Base-by-base conservation (phyloP, 2,888 invertebrate species). In the Himalopsyche tibetana region DNA sequence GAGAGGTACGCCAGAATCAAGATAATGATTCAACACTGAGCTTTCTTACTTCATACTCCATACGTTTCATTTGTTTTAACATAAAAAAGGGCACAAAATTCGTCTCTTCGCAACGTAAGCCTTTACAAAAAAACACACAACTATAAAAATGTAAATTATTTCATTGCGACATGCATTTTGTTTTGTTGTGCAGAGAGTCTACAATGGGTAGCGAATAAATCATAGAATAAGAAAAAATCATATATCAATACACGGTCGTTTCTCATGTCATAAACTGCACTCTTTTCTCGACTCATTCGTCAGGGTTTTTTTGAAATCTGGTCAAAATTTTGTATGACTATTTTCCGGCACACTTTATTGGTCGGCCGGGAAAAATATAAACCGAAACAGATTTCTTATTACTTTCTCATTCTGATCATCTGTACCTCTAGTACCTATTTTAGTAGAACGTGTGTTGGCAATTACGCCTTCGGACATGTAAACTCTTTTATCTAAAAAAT, bases 361-460 rank as follows among this genome's bases (percentile, higher is more conserved):
- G 87, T 74, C 63, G 63, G 82, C 81, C 40, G 55, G 74, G 82
- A 74, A 56, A 51, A 74, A 55, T 42, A 82, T 42, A 74, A 83
- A 51, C 55, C 38, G 85, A 45, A 80, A 63, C 36, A 19, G 79
- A 55, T 40, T 55, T 80, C 85, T 84, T 82, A 55, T 84, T 85
- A 45, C 82, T 85, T 74, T 80, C 55, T 56, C 85, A 85, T 87
- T 85, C 83, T 84, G 80, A 85, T 86, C 86, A 85, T 88, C 82
- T 85, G 87, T 88, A 88, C 88, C 88, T 87, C 86, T 88, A 87
- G 86, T 84, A 88, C 86, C 87, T 88, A 84, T 82, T 85, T 74
- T 87, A 81, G 84, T 86, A 86, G 85, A 83, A 87, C 87, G 82
- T 80, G 85, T 56, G 63, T 55, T 40, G 51, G 55, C 63, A 80